These are phyloP conservation scores for Philopotamus ludificatus DNA, from an alignment of 1,140 invertebrate genomes.

Conservation along the genomic window DNA sequence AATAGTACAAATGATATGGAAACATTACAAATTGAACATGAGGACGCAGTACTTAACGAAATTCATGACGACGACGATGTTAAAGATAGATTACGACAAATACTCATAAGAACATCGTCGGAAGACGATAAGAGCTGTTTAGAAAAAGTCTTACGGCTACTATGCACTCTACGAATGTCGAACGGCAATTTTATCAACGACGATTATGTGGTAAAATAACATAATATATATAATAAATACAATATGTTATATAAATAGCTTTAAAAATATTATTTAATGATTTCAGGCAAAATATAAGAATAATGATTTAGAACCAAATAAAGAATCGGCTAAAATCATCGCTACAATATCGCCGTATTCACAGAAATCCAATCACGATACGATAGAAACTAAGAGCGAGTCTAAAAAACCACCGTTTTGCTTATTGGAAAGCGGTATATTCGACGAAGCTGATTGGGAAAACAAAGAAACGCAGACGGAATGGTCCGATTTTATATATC, in stretches of 20 bases:
- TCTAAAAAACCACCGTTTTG: conserved; percentile 39
- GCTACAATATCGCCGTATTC: conserved; percentile 56
- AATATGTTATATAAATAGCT: neutral
- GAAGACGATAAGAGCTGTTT: conserved; percentile 58
- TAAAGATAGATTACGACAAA: conserved; percentile 34
- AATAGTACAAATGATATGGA: conserved; percentile 12
- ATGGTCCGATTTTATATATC: conserved; percentile 48
- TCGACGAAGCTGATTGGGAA: conserved; percentile 57
- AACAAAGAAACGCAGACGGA: conserved; percentile 58
- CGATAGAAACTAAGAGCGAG: conserved; percentile 27
- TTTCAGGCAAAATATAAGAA: conserved; percentile 10
- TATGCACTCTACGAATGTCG: conserved; percentile 58
- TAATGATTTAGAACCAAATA: conserved; percentile 36
- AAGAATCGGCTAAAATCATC: conserved; percentile 47
- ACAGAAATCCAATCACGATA: conserved; percentile 48
- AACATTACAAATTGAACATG: conserved; percentile 8
- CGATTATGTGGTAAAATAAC: conserved; percentile 49
- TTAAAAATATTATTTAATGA: neutral
- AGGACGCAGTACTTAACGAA: neutral
- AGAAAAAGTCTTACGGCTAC: conserved; percentile 58
- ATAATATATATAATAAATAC: neutral
- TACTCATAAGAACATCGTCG: conserved; percentile 48
- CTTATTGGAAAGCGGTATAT: conserved; percentile 67
- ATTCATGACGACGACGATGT: conserved; percentile 27
- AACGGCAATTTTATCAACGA: conserved; percentile 55